A percentile compares a stretch with the other conserved stretches of the same genome.
phyloP scores from a whole-genome alignment of 2,888 invertebrate genomes.

The Eupithecia inturbata region DNA sequence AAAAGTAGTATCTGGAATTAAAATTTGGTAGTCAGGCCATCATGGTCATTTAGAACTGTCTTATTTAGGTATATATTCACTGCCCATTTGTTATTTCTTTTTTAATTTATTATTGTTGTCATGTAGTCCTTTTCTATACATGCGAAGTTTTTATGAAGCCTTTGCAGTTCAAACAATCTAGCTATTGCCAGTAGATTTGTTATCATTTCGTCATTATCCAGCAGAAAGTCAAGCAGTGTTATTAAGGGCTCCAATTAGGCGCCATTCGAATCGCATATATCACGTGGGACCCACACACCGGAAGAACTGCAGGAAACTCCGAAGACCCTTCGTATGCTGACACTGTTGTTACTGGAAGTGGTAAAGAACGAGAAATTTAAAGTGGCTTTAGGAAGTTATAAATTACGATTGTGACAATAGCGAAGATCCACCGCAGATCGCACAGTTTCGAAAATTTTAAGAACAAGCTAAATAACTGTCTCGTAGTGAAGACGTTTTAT shows the following conservation, averaged over 20 bases:
- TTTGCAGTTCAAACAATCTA: neutral
- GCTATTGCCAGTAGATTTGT: neutral
- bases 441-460: too few relatives aligned
- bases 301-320: constrained; percentile 74
- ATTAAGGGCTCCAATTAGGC: constrained; percentile 65
- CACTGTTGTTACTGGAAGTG: constrained; percentile 17
- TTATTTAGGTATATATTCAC: neutral
- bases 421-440: neutral
- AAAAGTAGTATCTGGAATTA: neutral
- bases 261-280: constrained; percentile 79
- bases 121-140: neutral
- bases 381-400: neutral
- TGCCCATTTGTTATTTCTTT: neutral
- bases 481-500: too few relatives aligned
- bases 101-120: neutral
- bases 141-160: neutral
- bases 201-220: constrained; percentile 5
- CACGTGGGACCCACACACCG: constrained; percentile 74
- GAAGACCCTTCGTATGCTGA: constrained; percentile 59
- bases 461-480: too few relatives aligned
- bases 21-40: neutral
- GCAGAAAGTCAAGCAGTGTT: constrained; percentile 53
- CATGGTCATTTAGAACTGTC: neutral
- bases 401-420: neutral
- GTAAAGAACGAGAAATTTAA: neutral